These are phyloP conservation scores for Addax nasomaculatus DNA, from an alignment of 2,113 vertebrate genomes.

Conservation along the genomic window DNA sequence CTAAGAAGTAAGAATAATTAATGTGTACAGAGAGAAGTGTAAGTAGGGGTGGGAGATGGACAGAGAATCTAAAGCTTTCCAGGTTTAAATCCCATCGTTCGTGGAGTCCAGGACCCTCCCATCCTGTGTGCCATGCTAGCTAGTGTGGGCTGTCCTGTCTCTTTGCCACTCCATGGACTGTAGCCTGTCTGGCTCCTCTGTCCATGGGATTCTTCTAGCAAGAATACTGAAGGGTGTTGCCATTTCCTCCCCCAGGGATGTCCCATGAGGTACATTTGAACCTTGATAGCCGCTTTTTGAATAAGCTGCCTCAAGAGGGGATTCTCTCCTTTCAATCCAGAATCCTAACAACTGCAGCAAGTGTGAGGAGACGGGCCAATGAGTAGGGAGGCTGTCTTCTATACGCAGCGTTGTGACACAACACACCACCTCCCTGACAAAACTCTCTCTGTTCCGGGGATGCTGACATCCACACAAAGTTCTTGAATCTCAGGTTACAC, in stretches of 20 bases:
- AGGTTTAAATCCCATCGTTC: no score
- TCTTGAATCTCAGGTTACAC: background rate
- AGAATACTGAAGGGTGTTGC: background rate
- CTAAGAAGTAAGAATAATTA: background rate
- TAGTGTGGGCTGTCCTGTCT: accelerated
- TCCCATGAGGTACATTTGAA: background rate
- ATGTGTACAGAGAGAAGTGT: background rate
- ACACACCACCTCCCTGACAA: background rate
- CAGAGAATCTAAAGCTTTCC: background rate
- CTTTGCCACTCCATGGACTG: background rate
- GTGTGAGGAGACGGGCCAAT: background rate
- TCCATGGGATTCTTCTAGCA: background rate
- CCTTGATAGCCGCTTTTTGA: background rate
- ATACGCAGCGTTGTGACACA: background rate
- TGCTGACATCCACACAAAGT: background rate
- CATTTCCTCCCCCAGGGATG: background rate
- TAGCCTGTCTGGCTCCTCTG: background rate
- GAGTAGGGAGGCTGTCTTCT: background rate
- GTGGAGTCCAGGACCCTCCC: background rate
- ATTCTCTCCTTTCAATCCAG: background rate
- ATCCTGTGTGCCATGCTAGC: background rate
- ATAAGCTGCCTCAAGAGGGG: background rate
- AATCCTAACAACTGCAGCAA: background rate
- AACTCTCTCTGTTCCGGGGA: background rate
- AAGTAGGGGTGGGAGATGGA: accelerated